A percentile compares a stretch with the other conserved stretches of the same genome.
These are phyloP conservation scores for Psilopogon haemacephalus DNA, from an alignment of 2,113 vertebrate genomes.

Conservation along the genomic window DNA sequence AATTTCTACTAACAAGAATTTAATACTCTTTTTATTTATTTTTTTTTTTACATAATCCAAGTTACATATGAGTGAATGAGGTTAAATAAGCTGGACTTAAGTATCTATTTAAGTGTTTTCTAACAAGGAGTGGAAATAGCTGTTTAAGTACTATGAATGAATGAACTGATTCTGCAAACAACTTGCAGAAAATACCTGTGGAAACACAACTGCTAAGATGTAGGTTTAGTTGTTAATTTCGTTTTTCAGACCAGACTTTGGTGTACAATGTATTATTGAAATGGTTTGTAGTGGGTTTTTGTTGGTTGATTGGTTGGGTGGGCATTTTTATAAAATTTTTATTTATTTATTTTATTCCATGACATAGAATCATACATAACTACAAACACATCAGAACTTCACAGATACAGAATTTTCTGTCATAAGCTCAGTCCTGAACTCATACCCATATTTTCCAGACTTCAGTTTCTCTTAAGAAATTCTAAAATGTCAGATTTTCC, in stretches of 20 bases:
- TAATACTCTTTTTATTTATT: background rate
- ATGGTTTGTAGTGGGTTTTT: background rate
- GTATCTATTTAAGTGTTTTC: background rate
- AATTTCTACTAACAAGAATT: background rate
- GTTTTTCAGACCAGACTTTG: background rate
- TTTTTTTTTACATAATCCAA: background rate
- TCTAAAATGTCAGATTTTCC: background rate
- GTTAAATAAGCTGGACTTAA: background rate
- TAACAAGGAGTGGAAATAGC: background rate
- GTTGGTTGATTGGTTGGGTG: no score
- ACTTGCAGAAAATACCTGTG: background rate
- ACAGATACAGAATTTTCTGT: background rate
- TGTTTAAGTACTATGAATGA: background rate
- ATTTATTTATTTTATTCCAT: fast-evolving
- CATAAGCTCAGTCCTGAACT: background rate
- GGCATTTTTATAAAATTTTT: no score
- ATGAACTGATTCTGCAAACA: background rate
- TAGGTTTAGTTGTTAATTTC: background rate
- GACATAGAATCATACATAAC: no score
- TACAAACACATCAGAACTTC: background rate
- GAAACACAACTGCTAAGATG: background rate
- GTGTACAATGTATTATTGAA: background rate
- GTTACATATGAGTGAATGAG: background rate
- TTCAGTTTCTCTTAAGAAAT: background rate
- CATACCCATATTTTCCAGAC: background rate